A percentile compares a stretch with the other conserved stretches of the same genome.
phyloP scores from a whole-genome alignment of 2,888 invertebrate species.

The Unio pictorum region DNA sequence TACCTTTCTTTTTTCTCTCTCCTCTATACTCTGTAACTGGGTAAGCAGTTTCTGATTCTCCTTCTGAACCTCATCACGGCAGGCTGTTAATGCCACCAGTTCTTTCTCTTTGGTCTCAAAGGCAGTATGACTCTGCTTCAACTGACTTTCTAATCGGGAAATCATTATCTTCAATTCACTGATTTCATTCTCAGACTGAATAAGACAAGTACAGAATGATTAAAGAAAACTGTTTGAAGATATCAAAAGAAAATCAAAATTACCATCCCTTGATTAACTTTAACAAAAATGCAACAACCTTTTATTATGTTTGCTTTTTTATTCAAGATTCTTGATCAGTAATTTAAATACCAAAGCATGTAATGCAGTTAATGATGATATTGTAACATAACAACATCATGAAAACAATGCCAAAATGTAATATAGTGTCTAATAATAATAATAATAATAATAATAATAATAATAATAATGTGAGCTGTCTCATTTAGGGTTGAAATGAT shows the following conservation, averaged over 20 bases:
- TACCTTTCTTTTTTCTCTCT: slow-evolving; percentile 57
- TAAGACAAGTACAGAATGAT: neutral
- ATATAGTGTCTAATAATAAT: neutral
- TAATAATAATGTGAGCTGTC: too few relatives aligned
- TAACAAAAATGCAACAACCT: too few relatives aligned
- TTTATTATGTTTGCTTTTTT: too few relatives aligned
- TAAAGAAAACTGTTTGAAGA: neutral
- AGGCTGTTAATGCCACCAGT: slow-evolving; percentile 44
- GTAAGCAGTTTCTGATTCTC: slow-evolving; percentile 51
- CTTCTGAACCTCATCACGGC: slow-evolving; percentile 58
- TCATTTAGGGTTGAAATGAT: too few relatives aligned
- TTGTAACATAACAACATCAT: neutral
- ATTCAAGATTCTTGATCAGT: too few relatives aligned
- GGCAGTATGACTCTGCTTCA: slow-evolving; percentile 41
- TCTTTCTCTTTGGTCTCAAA: slow-evolving; percentile 56
- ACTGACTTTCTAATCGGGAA: slow-evolving; percentile 58
- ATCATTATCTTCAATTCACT: slow-evolving; percentile 54
- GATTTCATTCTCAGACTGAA: slow-evolving; percentile 61
- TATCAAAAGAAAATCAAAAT: neutral
- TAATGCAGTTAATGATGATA: neutral
- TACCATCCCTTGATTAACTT: neutral
- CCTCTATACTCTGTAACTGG: slow-evolving; percentile 54
- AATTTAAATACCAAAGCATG: too few relatives aligned
- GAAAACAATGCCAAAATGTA: neutral
- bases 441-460: too few relatives aligned